Conservation (phyloP, 2,797 vertebrate species). For the Pangasius krempfi region DNA sequence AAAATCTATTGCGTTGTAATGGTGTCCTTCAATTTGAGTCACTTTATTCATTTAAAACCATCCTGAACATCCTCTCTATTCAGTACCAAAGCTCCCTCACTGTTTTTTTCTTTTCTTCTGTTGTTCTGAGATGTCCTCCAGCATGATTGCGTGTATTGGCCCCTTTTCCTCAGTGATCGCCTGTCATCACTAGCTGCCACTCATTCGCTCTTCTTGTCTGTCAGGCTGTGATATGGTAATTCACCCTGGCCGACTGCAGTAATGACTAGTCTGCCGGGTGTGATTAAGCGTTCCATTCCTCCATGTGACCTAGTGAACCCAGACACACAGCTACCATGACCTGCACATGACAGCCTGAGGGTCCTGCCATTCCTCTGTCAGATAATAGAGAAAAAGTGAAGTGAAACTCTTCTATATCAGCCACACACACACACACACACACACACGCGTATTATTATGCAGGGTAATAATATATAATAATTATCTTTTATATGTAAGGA, state of each 20-base stretch:
- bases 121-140: conserved; percentile 30
- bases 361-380: conserved; percentile 26
- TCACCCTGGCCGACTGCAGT: conserved; percentile 56
- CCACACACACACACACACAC: background rate
- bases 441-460: background rate
- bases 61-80: background rate
- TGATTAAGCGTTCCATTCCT: conserved; percentile 57
- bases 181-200: conserved; percentile 58
- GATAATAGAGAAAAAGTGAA: conserved; percentile 11
- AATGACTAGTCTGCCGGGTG: conserved; percentile 61
- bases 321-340: conserved; percentile 50
- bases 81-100: background rate
- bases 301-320: conserved; percentile 47
- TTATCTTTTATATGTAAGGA: background rate
- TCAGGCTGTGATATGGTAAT: conserved; percentile 65
- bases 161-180: conserved; percentile 39
- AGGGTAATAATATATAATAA: background rate
- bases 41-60: background rate
- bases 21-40: background rate
- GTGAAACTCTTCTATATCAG: conserved; percentile 6
- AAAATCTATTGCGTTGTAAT: background rate
- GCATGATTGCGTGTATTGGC: background rate
- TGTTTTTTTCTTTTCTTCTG: conserved; percentile 10
- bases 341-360: conserved; percentile 53
- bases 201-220: conserved; percentile 55